Conservation (phyloP, 2,113 vertebrate species). For the Tricholaema leucomelas region DNA sequence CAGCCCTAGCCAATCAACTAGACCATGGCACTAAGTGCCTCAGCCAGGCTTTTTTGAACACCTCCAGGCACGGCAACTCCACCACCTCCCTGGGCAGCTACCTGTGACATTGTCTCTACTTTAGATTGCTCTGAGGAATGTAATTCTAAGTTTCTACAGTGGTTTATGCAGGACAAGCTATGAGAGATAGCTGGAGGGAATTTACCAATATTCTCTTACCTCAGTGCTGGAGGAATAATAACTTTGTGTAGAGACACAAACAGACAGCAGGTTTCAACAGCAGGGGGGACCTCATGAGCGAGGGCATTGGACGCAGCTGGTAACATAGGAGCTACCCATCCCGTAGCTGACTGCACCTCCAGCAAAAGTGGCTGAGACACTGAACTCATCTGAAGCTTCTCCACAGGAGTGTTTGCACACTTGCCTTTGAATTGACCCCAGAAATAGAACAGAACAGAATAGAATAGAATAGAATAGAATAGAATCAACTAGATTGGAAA, state of each 20-base stretch:
- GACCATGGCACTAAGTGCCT: too few relatives aligned
- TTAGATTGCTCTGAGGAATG: neutral
- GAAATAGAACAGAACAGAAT: too few relatives aligned
- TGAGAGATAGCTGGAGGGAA: neutral
- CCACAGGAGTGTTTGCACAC: neutral
- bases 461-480: too few relatives aligned
- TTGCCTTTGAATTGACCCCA: neutral
- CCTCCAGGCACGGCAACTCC: too few relatives aligned
- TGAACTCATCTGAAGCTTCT: neutral
- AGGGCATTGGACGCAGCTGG: too few relatives aligned
- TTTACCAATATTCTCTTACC: neutral
- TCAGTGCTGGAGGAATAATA: neutral
- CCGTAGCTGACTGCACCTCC: neutral
- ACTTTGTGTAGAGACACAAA: neutral
- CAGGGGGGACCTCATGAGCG: too few relatives aligned
- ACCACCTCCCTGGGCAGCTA: too few relatives aligned
- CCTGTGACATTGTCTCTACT: neutral
- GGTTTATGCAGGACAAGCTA: neutral
- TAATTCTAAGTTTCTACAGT: neutral
- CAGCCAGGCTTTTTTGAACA: too few relatives aligned
- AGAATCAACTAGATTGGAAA: too few relatives aligned
- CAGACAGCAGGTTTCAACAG: neutral
- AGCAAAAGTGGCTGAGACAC: neutral
- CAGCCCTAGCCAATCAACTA: too few relatives aligned
- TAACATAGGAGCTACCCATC: accelerated